Evolutionary conservation across 2,888 invertebrate genomes (phyloP), one percentile per base, ranked within the genome.

Genomic region (Phengaris arion): DNA sequence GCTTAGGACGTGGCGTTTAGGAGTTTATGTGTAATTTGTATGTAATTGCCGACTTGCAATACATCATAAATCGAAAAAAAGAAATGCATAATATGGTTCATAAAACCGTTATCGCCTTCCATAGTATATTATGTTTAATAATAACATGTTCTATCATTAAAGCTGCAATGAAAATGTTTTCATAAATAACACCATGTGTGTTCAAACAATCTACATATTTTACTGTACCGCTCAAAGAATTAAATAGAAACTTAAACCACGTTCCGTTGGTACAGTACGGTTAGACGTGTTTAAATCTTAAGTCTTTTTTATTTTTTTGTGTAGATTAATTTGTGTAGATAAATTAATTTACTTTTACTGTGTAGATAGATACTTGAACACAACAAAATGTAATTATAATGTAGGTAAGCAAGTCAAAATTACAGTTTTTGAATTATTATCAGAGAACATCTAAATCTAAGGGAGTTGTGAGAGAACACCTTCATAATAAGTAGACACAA

Each of bases 1-100:
- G 70, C 48, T 35, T 54, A 45, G 55, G 68, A 75, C 75, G 72
- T 72, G 72, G 72, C 22, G 54, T 72, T 72, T 72, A 72, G 54
- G 35, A n/a, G 52, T 72, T 72, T 52, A 35, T 64, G 35, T 35
- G 59, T 48, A 15, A 70, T 22, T 70, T 12, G 51, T 70, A 22
- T 52, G 52, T 54, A 64, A 51, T 52, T 52, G 52, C 8, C 22
- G 22, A 59, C 64, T 45, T 12, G 64, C 64, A 51, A 48, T 35
- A 51, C 51, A 51, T 70, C 54, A 52, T 22, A 15, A 51, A 51
- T 72, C 22, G 52, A 52, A 22, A 6, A 70, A 54, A 52, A 13
- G 22, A 52, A 72, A 72, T 69, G 69, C 69, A 69, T 69, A 15
- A 69, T 69, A 15, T 45, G 46, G 8, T 48, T n/a, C 15, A 59